These are phyloP conservation scores for Oenanthe oenanthe DNA, from an alignment of 2,113 vertebrate species.

Conservation along the genomic window DNA sequence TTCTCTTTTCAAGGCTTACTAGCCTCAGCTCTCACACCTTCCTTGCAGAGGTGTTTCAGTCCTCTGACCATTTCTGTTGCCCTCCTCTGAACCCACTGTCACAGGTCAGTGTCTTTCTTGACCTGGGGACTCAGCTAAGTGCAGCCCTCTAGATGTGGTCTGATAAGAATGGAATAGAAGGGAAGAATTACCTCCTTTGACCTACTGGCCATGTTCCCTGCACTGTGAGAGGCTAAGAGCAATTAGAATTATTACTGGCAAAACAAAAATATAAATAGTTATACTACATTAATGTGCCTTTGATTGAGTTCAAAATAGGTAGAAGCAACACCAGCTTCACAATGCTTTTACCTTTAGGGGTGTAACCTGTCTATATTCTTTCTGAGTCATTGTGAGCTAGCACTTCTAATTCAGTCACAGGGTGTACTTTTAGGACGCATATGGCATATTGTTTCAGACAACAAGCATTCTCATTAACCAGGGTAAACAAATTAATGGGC, in stretches of 20 bases:
- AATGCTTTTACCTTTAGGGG: not conserved
- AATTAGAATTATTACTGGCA: not conserved
- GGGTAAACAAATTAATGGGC: not conserved
- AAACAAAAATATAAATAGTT: not conserved
- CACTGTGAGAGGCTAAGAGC: not conserved
- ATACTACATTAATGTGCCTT: not conserved
- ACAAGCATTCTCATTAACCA: not conserved
- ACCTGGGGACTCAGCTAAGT: not conserved
- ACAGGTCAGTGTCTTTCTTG: not conserved
- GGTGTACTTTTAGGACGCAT: accelerated
- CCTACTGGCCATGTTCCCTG: not conserved
- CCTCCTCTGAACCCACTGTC: not conserved
- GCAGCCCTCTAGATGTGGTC: not conserved
- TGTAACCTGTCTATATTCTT: not conserved
- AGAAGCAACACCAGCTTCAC: not conserved
- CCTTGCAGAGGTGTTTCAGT: not conserved
- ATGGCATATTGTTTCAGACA: not conserved
- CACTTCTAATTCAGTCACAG: not conserved
- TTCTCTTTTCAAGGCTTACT: not conserved
- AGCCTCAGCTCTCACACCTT: not conserved
- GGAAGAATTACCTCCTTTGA: not conserved
- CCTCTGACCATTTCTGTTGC: not conserved
- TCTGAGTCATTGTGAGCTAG: not conserved
- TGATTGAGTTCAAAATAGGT: accelerated
- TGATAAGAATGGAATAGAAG: not conserved